A percentile compares a stretch with the other conserved stretches of the same genome.
Evolutionary conservation across 2,113 vertebrate genomes (phyloP).

Genomic region (Bubalus kerabau): DNA sequence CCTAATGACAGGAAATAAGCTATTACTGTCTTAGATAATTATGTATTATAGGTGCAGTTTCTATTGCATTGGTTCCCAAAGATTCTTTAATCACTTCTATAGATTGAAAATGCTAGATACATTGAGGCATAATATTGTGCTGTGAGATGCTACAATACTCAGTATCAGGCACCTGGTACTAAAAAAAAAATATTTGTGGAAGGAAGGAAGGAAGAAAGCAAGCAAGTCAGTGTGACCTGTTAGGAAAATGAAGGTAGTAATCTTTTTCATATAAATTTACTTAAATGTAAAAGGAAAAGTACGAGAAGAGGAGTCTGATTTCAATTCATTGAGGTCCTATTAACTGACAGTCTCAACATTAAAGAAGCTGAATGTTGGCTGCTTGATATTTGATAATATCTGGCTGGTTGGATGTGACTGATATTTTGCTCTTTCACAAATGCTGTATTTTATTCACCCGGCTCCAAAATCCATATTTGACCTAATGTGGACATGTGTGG

Average conservation of each 20-base stretch:
- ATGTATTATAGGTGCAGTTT: not conserved
- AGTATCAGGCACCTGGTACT: not conserved
- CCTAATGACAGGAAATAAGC: not conserved
- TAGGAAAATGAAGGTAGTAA: not conserved
- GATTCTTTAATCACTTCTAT: not conserved
- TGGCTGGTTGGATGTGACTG: conserved; percentile 30
- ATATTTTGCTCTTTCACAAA: conserved; percentile 56
- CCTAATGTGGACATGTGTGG: conserved; percentile 25
- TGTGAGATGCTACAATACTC: not conserved
- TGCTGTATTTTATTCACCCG: conserved; percentile 56
- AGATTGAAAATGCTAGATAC: not conserved
- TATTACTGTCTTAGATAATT: not conserved
- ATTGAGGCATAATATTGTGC: not conserved
- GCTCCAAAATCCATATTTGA: conserved; percentile 53
- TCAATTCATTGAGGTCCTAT: not conserved
- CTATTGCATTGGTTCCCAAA: not conserved
- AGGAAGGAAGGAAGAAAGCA: not conserved
- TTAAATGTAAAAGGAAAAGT: not conserved
- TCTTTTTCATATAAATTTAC: not conserved
- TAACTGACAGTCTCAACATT: conserved; percentile 28
- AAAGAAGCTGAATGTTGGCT: conserved; percentile 33
- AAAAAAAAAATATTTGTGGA: not conserved
- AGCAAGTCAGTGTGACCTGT: not conserved
- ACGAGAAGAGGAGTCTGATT: not conserved
- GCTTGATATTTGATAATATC: conserved; percentile 62